Evolutionary conservation across 1,140 invertebrate species (phyloP), one percentile per base, ranked within the genome.

Genomic region (Penaeus japonicus): DNA sequence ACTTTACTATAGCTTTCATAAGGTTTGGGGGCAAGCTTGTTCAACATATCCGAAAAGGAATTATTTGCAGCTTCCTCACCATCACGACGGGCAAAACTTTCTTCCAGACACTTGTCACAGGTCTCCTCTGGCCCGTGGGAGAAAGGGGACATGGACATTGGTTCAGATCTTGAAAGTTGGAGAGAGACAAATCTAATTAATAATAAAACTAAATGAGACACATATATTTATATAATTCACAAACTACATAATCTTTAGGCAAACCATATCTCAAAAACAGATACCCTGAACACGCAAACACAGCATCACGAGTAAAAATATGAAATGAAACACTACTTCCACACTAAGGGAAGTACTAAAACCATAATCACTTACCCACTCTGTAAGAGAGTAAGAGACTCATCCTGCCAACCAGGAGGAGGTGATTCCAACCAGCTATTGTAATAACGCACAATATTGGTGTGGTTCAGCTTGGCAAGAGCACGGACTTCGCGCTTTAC

Each of bases 401-500:
- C 93, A 91, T 98, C 95, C 92, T 97, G 95, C 97, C 97, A 99
- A 1, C 95, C 96, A 17, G 93, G 92, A 7, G 98, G 98, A 35
- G 98, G 98, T 79, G 95, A 95, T 93, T 99, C 98, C 0, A 97
- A 92, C 98, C 98, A 99, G 0, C 97, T 95, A 93, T 98, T 96
- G 92, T 97, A 99, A 92, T 98, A 99, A 20, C 98, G 94, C 18
- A 99, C 98, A 91, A 99, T 99, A 92, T 98, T 96, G 57, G 95
- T 95, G 93, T 99, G 98, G 89, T 99, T 98, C 77, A 99, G 93
- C 92, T 97, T 97, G 7, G 98, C 98, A 20, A 99, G 93, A 0
- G 98, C 97, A 91, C 96, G 96, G 0, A 99, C 98, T 93, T 99
- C 98, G 55, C 98, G 94, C 93, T 98, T 95, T 0, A 99, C 97